Conservation (phyloP, 1,140 invertebrate genomes). For the Pantala flavescens region DNA sequence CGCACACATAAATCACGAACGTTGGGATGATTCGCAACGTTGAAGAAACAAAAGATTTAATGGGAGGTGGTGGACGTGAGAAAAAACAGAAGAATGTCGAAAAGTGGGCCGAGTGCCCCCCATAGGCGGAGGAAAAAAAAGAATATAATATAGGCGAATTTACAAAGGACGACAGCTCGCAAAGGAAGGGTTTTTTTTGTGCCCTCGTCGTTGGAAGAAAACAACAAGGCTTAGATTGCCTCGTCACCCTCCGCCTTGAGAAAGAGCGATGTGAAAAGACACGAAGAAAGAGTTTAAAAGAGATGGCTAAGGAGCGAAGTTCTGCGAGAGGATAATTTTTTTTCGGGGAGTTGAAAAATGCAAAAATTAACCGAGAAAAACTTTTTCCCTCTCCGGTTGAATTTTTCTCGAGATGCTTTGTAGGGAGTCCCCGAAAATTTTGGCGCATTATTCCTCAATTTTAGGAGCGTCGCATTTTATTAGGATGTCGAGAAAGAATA, state of each 20-base stretch:
- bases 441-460: too few relatives aligned
- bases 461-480: too few relatives aligned
- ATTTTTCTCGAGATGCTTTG: too few relatives aligned
- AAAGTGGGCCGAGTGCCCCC: slow-evolving; percentile 1
- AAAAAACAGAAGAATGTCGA: not conserved
- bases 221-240: not conserved
- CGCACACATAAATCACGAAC: too few relatives aligned
- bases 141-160: not conserved
- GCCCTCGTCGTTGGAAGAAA: not conserved
- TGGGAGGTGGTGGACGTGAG: not conserved
- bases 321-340: not conserved
- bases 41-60: too few relatives aligned
- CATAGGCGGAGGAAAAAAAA: not conserved
- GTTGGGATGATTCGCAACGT: too few relatives aligned
- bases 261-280: not conserved
- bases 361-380: too few relatives aligned
- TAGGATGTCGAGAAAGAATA: too few relatives aligned
- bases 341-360: too few relatives aligned
- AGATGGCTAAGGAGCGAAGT: not conserved
- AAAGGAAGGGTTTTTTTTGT: not conserved
- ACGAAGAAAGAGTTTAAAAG: not conserved
- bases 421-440: too few relatives aligned
- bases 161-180: not conserved
- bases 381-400: too few relatives aligned
- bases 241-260: not conserved